Evolutionary conservation across 1,140 invertebrate genomes (phyloP), one percentile per base, ranked within the genome.

Genomic region (Brachystomella parvula): DNA sequence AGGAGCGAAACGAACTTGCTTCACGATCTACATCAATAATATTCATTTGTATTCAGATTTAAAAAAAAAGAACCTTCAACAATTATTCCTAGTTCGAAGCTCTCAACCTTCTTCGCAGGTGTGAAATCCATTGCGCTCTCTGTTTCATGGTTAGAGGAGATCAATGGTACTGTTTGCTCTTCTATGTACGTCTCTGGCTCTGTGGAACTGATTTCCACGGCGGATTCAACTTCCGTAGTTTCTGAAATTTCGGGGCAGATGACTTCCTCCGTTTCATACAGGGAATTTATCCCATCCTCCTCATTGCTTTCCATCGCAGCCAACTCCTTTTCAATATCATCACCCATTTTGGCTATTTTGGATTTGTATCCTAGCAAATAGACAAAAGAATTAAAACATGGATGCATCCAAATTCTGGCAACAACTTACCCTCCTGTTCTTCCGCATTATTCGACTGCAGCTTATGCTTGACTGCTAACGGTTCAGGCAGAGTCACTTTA

Each of bases 1-100:
- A 31, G 65, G 49, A 17, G 71, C 71, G 67, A 73, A 73, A 19
- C 71, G 44, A 61, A 73, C 71, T 1, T 60, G 64, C 60, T 71
- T 71, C 35, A 66, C 64, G 6, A 66, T 39, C 64, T 66, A 12
- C 2, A n/a, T n/a, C n/a, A n/a, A n/a, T n/a, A n/a, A n/a, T n/a
- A n/a, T n/a, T n/a, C n/a, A n/a, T n/a, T n/a, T n/a, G n/a, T n/a
- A n/a, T n/a, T n/a, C n/a, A n/a, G n/a, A n/a, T n/a, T n/a, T n/a
- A n/a, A n/a, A n/a, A n/a, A n/a, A n/a, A n/a, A n/a, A n/a, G n/a
- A n/a, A n/a, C n/a, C n/a, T n/a, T n/a, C n/a, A n/a, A n/a, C n/a
- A n/a, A n/a, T n/a, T n/a, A n/a, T n/a, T n/a, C n/a, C n/a, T n/a
- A n/a, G n/a, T n/a, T n/a, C n/a, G n/a, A n/a, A n/a, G n/a, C n/a